Evolutionary conservation across 2,113 vertebrate species (phyloP).

Genomic region (Neogobius melanostomus): DNA sequence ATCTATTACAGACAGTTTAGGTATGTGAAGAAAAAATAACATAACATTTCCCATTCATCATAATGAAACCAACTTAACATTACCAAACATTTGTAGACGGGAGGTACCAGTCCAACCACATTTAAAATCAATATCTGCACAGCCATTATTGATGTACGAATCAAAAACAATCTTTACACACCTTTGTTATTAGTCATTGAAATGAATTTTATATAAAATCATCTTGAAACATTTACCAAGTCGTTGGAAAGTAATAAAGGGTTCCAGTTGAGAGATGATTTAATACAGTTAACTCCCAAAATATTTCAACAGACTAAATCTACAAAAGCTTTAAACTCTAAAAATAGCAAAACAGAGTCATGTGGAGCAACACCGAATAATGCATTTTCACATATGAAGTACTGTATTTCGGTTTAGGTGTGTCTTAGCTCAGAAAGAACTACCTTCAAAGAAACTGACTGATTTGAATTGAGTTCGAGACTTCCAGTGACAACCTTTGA

Average conservation of each 20-base stretch:
- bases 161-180: slow-evolving; percentile 80
- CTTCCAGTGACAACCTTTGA: slow-evolving; percentile 39
- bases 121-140: slow-evolving; percentile 74
- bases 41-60: background rate
- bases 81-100: background rate
- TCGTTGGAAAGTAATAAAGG: slow-evolving; percentile 48
- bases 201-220: slow-evolving; percentile 28
- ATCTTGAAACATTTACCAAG: slow-evolving; percentile 37
- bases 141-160: slow-evolving; percentile 89
- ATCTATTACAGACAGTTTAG: too few relatives aligned
- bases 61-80: background rate
- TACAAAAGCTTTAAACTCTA: slow-evolving; percentile 60
- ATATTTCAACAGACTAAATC: slow-evolving; percentile 58
- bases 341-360: slow-evolving; percentile 51
- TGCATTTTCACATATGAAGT: slow-evolving; percentile 50
- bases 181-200: slow-evolving; percentile 66
- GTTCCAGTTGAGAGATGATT: slow-evolving; percentile 79
- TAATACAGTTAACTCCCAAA: slow-evolving; percentile 74
- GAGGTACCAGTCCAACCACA: slow-evolving; percentile 24
- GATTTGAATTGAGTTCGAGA: slow-evolving; percentile 16
- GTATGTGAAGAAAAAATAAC: too few relatives aligned
- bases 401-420: slow-evolving; percentile 27
- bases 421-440: slow-evolving; percentile 25
- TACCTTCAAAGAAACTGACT: slow-evolving; percentile 19
- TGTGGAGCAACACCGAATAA: slow-evolving; percentile 37